phyloP scores from a whole-genome alignment of 1,140 invertebrate genomes.

The Cydia pomonella region DNA sequence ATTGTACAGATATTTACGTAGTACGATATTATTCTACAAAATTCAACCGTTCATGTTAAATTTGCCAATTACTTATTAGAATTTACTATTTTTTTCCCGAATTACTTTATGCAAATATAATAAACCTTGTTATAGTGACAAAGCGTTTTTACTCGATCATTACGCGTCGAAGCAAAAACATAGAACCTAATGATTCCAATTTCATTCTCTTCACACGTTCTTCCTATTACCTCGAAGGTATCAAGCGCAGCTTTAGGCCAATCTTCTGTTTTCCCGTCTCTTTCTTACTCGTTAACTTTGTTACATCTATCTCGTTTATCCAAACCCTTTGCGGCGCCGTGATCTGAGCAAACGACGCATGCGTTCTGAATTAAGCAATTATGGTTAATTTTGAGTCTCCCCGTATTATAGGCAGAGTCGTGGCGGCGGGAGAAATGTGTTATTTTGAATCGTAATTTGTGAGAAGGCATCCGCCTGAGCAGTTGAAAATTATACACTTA shows the following conservation, averaged over 20 bases:
- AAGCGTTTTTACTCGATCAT: slow-evolving; percentile 46
- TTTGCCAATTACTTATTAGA: not conserved
- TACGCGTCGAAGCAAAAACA: slow-evolving; percentile 52
- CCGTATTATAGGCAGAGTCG: slow-evolving; percentile 60
- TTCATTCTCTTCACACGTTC: slow-evolving; percentile 69
- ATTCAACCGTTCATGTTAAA: not conserved
- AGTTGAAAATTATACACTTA: slow-evolving; percentile 74
- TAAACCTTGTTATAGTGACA: slow-evolving; percentile 36
- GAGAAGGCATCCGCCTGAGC: slow-evolving; percentile 74
- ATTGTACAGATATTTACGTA: not conserved
- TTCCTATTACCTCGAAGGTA: slow-evolving; percentile 60
- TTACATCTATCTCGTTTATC: slow-evolving; percentile 21
- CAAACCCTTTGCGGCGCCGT: slow-evolving; percentile 54
- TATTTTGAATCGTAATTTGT: slow-evolving; percentile 79
- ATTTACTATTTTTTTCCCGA: not conserved
- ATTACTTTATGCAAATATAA: slow-evolving; percentile 11
- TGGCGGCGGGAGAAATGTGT: slow-evolving; percentile 72
- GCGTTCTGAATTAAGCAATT: slow-evolving; percentile 78
- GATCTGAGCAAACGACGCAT: slow-evolving; percentile 68
- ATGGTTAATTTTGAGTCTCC: slow-evolving; percentile 77
- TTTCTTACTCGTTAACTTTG: slow-evolving; percentile 41
- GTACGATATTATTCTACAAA: not conserved
- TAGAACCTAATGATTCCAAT: slow-evolving; percentile 60
- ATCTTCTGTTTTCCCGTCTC: slow-evolving; percentile 50
- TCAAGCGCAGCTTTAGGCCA: slow-evolving; percentile 36